Evolutionary conservation across 1,140 invertebrate genomes (phyloP).

Genomic region (Trichoplusia ni): DNA sequence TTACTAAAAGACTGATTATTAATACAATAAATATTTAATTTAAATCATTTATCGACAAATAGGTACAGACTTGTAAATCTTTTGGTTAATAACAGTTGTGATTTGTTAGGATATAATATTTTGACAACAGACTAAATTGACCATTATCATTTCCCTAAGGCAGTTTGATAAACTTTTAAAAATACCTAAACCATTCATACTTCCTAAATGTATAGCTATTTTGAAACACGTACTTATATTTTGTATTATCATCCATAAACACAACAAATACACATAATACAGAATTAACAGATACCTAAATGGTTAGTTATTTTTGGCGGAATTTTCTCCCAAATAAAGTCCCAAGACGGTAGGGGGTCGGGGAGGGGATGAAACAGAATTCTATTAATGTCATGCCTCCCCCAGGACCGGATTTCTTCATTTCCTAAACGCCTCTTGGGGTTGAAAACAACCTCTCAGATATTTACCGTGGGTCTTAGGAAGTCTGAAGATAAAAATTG

Average conservation of each 20-base stretch:
- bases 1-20: no score
- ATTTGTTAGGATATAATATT: no score
- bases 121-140: no score
- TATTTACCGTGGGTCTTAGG: slow-evolving; percentile 27
- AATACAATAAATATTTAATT: no score
- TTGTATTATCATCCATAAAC: background rate
- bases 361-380: slow-evolving; percentile 48
- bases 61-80: no score
- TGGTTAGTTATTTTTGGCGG: slow-evolving; percentile 33
- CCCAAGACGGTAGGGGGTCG: slow-evolving; percentile 49
- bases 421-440: slow-evolving; percentile 52
- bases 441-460: slow-evolving; percentile 35
- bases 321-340: slow-evolving; percentile 45
- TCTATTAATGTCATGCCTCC: slow-evolving; percentile 57
- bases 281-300: slow-evolving; percentile 19
- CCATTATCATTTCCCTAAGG: no score
- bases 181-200: no score
- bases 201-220: no score
- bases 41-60: no score
- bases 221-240: no score
- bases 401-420: slow-evolving; percentile 63
- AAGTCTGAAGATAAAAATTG: slow-evolving; percentile 35
- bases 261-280: background rate
- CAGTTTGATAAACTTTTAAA: no score
- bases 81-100: no score